phyloP scores from a whole-genome alignment of 1,140 invertebrate genomes.

The Drosophila mauritiana region DNA sequence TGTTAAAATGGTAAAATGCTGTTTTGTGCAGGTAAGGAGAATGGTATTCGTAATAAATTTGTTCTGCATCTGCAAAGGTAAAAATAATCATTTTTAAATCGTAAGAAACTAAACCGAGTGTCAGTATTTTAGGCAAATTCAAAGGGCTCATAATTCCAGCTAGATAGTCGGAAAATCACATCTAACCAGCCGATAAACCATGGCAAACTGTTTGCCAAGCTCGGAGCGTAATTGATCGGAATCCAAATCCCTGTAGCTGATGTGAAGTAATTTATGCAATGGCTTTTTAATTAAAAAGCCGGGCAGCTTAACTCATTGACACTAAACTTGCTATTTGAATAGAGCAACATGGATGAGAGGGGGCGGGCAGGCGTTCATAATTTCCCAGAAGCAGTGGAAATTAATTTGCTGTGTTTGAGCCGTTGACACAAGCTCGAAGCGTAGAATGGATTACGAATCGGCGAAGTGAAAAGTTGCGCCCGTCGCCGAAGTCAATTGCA shows the following conservation, averaged over 20 bases:
- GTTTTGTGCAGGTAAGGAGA: too few species aligned
- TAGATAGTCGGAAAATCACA: not conserved
- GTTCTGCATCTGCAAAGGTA: too few species aligned
- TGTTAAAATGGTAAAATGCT: too few species aligned
- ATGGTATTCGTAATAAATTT: too few species aligned
- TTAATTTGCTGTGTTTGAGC: conserved; percentile 25
- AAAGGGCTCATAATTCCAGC: not conserved
- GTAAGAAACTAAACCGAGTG: too few species aligned
- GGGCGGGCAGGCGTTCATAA: conserved; percentile 14
- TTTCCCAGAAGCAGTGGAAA: conserved; percentile 11
- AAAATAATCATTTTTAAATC: not conserved
- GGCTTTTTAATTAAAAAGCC: conserved; percentile 63
- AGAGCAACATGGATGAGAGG: conserved; percentile 8
- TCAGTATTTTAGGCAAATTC: not conserved
- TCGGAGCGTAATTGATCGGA: conserved; percentile 7
- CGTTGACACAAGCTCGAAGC: conserved; percentile 1
- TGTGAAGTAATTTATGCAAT: conserved; percentile 37
- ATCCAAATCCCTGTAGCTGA: not conserved
- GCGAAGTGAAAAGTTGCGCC: conserved; percentile 44
- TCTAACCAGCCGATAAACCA: too few species aligned
- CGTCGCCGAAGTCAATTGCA: conserved; percentile 55
- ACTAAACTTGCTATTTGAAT: conserved; percentile 44
- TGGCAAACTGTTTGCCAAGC: too few species aligned
- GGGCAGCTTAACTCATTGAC: conserved; percentile 33
- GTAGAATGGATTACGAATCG: conserved; percentile 44